Evolutionary conservation across 2,797 vertebrate species (phyloP), one percentile per base, ranked within the genome.

Genomic region (Channallabes apus): DNA sequence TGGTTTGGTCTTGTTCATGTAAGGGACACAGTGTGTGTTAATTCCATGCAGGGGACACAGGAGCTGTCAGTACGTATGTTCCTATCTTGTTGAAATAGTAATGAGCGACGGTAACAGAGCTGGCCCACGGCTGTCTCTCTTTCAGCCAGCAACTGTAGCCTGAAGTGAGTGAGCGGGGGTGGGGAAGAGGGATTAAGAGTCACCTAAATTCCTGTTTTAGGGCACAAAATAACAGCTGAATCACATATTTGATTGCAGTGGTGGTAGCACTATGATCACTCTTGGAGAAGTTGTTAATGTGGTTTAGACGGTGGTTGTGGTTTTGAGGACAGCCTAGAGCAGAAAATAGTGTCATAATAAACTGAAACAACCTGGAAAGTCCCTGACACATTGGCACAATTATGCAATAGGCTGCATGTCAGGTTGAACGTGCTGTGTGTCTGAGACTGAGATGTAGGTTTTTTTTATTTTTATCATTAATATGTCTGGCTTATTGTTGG

Each of bases 21-120:
- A 68, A n/a, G 22, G 1, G 85, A 59, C 46, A 29, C 17, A 41
- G 84, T 90, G 89, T 94, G 88, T 93, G 91, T 94, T 94, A 92
- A 51, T 29, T 94, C 94, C 87, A 94, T 94, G 94, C 72, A 6
- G 51, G 41, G 91, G 94, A 95, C 94, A 95, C 91, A 90, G 88
- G 93, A 96, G 93, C 95, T 95, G 94, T 94, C 93, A 92, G 90
- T 91, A 90, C 88, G 86, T 91, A 90, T 94, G 94, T 94, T 94
- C 91, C 89, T 67, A 89, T 91, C 87, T 89, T 92, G 91, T 89
- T 95, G 91, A 94, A 96, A 95, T 94, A 95, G 92, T 95, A 93
- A 95, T 94, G 94, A 94, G 93, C 83, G 90, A 90, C 85, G 88
- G 92, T 94, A 94, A 94, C 91, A 1, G 92, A 92, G 92, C 91